Percentiles rank a stretch among this genome's conserved stretches.
These are phyloP conservation scores for Steromphala cineraria DNA, from an alignment of 2,888 invertebrate species.

Conservation along the genomic window DNA sequence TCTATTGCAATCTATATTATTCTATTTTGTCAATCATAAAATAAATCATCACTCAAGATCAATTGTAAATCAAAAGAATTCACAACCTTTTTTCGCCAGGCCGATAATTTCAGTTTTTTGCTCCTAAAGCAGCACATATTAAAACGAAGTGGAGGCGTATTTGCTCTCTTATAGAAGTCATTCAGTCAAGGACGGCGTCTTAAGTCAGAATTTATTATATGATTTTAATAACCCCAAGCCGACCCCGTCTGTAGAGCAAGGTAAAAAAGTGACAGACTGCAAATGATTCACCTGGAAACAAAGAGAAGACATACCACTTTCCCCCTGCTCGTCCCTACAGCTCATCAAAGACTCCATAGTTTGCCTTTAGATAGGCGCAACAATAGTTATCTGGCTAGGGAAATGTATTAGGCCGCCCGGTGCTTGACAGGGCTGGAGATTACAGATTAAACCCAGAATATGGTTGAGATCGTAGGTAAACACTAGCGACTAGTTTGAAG, in stretches of 20 bases:
- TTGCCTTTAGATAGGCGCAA: background rate
- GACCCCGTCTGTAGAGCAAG: background rate
- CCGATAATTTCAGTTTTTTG: too few species aligned
- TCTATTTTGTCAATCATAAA: too few species aligned
- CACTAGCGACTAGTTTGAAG: background rate
- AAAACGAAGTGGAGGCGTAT: too few species aligned
- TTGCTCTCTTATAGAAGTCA: too few species aligned
- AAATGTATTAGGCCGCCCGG: constrained; percentile 7
- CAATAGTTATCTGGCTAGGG: background rate
- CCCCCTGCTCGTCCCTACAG: background rate
- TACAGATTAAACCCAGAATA: constrained; percentile 12
- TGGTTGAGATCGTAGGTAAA: background rate
- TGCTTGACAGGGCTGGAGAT: constrained; percentile 4
- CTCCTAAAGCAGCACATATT: too few species aligned
- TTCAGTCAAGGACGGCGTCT: too few species aligned
- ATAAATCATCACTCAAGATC: too few species aligned
- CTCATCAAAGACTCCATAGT: constrained; percentile 2
- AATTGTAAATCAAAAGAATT: too few species aligned
- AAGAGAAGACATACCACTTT: background rate
- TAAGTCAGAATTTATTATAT: background rate
- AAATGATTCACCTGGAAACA: background rate
- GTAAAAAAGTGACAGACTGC: background rate
- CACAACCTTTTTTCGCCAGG: too few species aligned
- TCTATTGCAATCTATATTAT: too few species aligned
- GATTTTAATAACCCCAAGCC: background rate